These are phyloP conservation scores for Myoxocephalus aenaeus DNA, from an alignment of 2,797 vertebrate genomes.

Conservation along the genomic window DNA sequence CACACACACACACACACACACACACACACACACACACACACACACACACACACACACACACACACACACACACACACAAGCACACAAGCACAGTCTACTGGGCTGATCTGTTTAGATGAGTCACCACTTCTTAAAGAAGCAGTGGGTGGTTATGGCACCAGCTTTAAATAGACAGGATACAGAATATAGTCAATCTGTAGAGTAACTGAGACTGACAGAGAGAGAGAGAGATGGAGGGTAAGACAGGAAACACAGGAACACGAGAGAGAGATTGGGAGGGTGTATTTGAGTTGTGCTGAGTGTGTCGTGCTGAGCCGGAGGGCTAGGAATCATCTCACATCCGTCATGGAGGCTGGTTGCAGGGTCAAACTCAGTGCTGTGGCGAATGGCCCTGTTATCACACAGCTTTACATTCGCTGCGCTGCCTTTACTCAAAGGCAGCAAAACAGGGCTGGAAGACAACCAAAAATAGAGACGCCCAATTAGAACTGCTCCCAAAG, in stretches of 20 bases:
- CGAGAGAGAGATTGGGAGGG: constrained; percentile 58
- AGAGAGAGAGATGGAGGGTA: constrained; percentile 25
- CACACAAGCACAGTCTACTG: constrained; percentile 39
- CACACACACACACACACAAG: constrained; percentile 23
- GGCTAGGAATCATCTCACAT: constrained; percentile 82
- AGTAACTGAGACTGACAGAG: constrained; percentile 51
- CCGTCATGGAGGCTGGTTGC: constrained; percentile 83
- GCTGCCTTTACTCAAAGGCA: constrained; percentile 79
- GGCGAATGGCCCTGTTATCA: constrained; percentile 81
- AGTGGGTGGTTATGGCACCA: constrained; percentile 78
- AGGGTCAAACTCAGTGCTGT: constrained; percentile 84
- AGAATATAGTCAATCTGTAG: constrained; percentile 68
- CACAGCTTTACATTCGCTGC: constrained; percentile 78
- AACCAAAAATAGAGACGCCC: constrained; percentile 83
- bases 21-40: constrained; percentile 26
- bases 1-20: constrained; percentile 25
- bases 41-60: constrained; percentile 26
- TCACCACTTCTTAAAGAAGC: constrained; percentile 81
- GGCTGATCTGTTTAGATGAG: constrained; percentile 78
- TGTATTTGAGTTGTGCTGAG: constrained; percentile 72
- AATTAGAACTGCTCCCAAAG: constrained; percentile 83
- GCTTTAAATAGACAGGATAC: constrained; percentile 76
- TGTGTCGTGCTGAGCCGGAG: constrained; percentile 74
- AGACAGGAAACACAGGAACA: constrained; percentile 47
- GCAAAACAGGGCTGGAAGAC: constrained; percentile 80